Conservation (phyloP, 2,888 invertebrate species). For the Apodemia zela region DNA sequence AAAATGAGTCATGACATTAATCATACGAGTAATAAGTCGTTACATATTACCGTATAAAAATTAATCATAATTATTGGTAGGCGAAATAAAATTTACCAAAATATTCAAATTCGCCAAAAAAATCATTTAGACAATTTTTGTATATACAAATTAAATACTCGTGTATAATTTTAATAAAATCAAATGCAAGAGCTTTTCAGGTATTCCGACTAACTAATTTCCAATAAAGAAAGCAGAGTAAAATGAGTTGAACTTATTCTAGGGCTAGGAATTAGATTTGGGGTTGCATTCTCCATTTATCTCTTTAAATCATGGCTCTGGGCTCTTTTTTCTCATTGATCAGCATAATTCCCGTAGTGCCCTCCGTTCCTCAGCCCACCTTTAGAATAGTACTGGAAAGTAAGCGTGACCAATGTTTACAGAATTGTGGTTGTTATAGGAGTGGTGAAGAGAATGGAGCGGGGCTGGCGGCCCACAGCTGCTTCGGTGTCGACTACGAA, state of each 20-base stretch:
- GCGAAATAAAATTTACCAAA: too few relatives aligned
- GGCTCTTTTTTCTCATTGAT: constrained; percentile 47
- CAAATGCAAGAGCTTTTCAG: not conserved
- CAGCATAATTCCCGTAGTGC: constrained; percentile 72
- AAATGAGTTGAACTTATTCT: not conserved
- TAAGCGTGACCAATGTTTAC: constrained; percentile 40
- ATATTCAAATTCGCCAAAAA: too few relatives aligned
- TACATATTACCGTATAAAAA: too few relatives aligned
- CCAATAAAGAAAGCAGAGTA: not conserved
- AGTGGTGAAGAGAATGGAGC: constrained; percentile 84
- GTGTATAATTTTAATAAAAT: too few relatives aligned
- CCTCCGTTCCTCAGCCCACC: constrained; percentile 72
- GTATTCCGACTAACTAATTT: not conserved
- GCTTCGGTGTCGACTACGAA: constrained; percentile 96
- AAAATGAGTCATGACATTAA: too few relatives aligned
- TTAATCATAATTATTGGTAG: too few relatives aligned
- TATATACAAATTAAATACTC: too few relatives aligned
- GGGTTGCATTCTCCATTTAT: constrained; percentile 32
- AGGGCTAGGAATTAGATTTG: not conserved
- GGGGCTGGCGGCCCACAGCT: constrained; percentile 90
- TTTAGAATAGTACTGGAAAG: constrained; percentile 57
- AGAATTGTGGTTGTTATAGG: constrained; percentile 55
- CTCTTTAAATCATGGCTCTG: constrained; percentile 49
- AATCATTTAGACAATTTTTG: too few relatives aligned
- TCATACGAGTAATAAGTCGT: too few relatives aligned